Conservation (phyloP, 2,888 invertebrate species). For the Platynereis dumerilii region DNA sequence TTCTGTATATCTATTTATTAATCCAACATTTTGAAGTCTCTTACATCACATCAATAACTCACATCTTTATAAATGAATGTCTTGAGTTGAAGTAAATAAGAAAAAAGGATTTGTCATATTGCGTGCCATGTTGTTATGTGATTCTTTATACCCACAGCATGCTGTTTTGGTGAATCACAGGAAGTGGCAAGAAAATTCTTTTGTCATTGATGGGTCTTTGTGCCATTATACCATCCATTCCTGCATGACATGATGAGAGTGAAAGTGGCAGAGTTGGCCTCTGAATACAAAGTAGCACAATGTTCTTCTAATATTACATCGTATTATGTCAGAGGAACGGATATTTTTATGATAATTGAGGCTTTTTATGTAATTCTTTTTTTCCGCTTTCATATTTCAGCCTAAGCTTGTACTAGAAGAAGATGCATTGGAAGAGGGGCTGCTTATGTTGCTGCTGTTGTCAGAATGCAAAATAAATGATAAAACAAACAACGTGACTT, state of each 20-base stretch:
- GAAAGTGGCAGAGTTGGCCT: constrained; percentile 71
- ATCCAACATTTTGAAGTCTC: too few relatives aligned
- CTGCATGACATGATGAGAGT: constrained; percentile 71
- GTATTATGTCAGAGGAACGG: too few relatives aligned
- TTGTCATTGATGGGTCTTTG: constrained; percentile 81
- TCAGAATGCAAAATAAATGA: constrained; percentile 15
- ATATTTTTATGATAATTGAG: too few relatives aligned
- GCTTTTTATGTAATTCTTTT: too few relatives aligned
- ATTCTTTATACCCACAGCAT: constrained; percentile 72
- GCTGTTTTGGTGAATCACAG: constrained; percentile 74
- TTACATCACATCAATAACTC: too few relatives aligned
- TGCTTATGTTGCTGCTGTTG: constrained; percentile 77
- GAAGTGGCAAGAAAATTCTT: constrained; percentile 68
- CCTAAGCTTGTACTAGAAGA: constrained; percentile 72
- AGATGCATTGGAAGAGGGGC: constrained; percentile 84
- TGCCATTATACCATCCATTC: constrained; percentile 79
- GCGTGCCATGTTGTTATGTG: too few relatives aligned
- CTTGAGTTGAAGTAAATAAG: too few relatives aligned
- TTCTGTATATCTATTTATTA: too few relatives aligned
- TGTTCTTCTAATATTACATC: too few relatives aligned
- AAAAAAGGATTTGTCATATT: too few relatives aligned
- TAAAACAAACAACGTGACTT: too few relatives aligned
- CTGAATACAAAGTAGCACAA: constrained; percentile 71
- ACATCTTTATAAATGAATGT: too few relatives aligned
- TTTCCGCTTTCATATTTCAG: constrained; percentile 7